These are phyloP conservation scores for Muricea muricata DNA, from an alignment of 92 coral and sea anemone species.

Conservation along the genomic window DNA sequence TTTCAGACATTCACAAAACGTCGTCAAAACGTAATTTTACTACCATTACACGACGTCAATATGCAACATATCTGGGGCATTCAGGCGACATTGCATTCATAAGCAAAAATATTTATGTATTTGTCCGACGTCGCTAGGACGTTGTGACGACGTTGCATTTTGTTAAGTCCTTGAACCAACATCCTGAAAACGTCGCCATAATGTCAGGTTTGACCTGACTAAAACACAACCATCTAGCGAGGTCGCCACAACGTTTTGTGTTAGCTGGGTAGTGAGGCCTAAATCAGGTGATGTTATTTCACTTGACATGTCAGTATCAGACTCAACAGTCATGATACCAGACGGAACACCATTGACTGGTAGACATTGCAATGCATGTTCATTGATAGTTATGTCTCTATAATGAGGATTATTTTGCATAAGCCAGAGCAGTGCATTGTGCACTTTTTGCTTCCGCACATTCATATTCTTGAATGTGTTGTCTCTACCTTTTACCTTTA, in stretches of 20 bases:
- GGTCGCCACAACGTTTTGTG: neutral
- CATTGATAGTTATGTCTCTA: slow-evolving; percentile 46
- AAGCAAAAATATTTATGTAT: neutral
- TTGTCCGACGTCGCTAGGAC: neutral
- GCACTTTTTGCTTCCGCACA: slow-evolving; percentile 43
- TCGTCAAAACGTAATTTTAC: no score
- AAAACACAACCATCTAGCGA: neutral
- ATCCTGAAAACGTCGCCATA: no score
- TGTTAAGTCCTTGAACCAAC: no score
- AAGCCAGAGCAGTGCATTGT: slow-evolving; percentile 45
- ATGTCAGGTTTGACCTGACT: neutral
- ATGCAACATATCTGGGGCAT: no score
- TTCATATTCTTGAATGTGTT: slow-evolving; percentile 28
- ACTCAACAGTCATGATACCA: slow-evolving; percentile 31
- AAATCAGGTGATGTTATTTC: neutral
- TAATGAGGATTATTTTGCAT: no score
- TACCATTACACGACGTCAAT: no score
- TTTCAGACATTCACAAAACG: no score
- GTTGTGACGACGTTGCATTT: no score
- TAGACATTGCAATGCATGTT: slow-evolving; percentile 50
- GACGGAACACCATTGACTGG: slow-evolving; percentile 57
- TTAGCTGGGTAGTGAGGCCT: slow-evolving; percentile 6
- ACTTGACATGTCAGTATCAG: neutral
- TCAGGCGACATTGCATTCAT: neutral
- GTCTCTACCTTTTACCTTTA: no score